Evolutionary conservation across 2,113 vertebrate species (phyloP), one percentile per base, ranked within the genome.

Genomic region (Callipepla californica): DNA sequence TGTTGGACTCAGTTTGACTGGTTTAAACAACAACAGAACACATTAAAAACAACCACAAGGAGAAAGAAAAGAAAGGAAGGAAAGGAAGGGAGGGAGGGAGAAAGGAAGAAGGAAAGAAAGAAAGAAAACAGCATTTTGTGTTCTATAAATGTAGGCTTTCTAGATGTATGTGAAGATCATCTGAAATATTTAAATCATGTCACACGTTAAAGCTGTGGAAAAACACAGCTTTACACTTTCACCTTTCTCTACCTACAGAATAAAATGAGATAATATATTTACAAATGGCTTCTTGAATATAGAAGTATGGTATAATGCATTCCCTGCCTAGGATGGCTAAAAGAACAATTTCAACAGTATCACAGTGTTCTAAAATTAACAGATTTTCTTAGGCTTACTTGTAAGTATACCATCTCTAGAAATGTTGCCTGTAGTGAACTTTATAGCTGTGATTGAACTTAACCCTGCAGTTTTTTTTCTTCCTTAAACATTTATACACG

Each of bases 181-280:
- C n/a, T 62, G 40, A 88, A 80, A 77, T 92, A 88, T 53, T 77
- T 75, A 89, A 95, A 87, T 78, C 16, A 3, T 61, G 40, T 72
- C 30, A 23, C 74, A 58, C 1, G 2, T 51, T 58, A 68, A 88
- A 80, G 26, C 78, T 77, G 26, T 59, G 47, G 70, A 23, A 18
- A 77, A 65, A 51, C 83, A 15, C 32, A 85, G n/a, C 21, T 13
- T 38, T 45, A 47, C 34, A 42, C 23, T 48, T 75, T 19, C 30
- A 58, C 8, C 22, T 66, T 75, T 77, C 22, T 70, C 84, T 66
- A 17, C 34, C 21, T 74, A 15, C 9, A 67, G 76, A 69, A 50
- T 55, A 25, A 12, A 65, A 36, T 10, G 23, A 76, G 14, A 6
- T 11, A 66, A 68, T 40, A 53, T 21, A 65, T 25, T 34, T 34